Evolutionary conservation across 1,140 invertebrate genomes (phyloP).

Genomic region (Seison nebaliae): DNA sequence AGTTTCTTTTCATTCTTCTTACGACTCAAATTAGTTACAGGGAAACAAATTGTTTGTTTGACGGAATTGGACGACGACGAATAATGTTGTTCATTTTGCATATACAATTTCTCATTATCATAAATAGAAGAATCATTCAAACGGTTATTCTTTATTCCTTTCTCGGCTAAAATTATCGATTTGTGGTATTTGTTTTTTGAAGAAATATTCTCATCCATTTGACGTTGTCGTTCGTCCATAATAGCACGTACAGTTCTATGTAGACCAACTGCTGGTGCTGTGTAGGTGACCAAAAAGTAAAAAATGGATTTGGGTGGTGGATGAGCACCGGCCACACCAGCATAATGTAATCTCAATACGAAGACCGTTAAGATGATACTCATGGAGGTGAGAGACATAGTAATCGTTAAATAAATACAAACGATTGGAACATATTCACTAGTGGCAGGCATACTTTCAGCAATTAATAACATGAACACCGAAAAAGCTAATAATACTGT

Average conservation of each 20-base stretch:
- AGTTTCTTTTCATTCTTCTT: too few species aligned
- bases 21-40: too few species aligned
- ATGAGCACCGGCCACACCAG: slow-evolving; percentile 17
- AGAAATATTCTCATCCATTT: background rate
- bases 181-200: slow-evolving; percentile 1
- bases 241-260: slow-evolving; percentile 1
- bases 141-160: background rate
- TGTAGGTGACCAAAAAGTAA: slow-evolving; percentile 2
- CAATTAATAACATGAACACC: slow-evolving; percentile 27
- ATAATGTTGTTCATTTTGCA: too few species aligned
- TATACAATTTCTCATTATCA: too few species aligned
- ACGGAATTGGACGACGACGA: too few species aligned
- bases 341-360: slow-evolving; percentile 27
- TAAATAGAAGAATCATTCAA: too few species aligned
- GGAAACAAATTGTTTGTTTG: too few species aligned
- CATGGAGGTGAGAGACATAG: slow-evolving; percentile 28
- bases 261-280: slow-evolving; percentile 3
- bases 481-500: slow-evolving; percentile 27
- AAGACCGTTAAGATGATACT: slow-evolving; percentile 29
- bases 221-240: background rate
- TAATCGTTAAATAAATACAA: slow-evolving; percentile 28
- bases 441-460: slow-evolving; percentile 27
- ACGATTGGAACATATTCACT: slow-evolving; percentile 27
- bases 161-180: background rate
- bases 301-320: background rate